These are phyloP conservation scores for Brachypalpus laphriformis DNA, from an alignment of 2,888 invertebrate species.

Conservation along the genomic window DNA sequence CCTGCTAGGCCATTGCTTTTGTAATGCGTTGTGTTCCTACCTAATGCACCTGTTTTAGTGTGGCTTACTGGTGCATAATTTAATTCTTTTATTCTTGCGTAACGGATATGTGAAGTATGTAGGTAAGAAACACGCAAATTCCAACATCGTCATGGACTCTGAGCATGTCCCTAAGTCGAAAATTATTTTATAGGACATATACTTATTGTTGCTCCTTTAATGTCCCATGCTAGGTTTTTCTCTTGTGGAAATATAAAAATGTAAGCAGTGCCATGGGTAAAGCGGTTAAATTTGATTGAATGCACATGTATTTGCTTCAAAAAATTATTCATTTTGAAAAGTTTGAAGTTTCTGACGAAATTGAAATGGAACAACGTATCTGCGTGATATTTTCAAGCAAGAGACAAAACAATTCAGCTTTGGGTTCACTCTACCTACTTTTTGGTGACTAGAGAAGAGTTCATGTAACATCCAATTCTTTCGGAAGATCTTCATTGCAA, in stretches of 20 bases:
- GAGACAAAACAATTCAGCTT: too few relatives aligned
- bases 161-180: conserved; percentile 26
- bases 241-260: not conserved
- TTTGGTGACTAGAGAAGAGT: too few relatives aligned
- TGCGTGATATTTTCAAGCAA: too few relatives aligned
- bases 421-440: too few relatives aligned
- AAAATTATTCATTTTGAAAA: too few relatives aligned
- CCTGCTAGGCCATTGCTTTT: conserved; percentile 17
- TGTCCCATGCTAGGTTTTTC: not conserved
- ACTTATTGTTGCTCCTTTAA: not conserved
- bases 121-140: conserved; percentile 62
- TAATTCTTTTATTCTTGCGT: conserved; percentile 60
- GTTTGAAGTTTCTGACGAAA: too few relatives aligned
- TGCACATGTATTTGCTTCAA: too few relatives aligned
- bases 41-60: conserved; percentile 50
- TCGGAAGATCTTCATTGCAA: too few relatives aligned
- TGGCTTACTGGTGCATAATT: conserved; percentile 69
- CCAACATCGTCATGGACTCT: conserved; percentile 63
- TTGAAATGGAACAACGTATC: too few relatives aligned
- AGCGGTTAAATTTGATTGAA: too few relatives aligned
- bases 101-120: conserved; percentile 47
- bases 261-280: too few relatives aligned
- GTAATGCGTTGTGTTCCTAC: not conserved
- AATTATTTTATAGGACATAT: not conserved
- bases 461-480: too few relatives aligned